Evolutionary conservation across 2,113 vertebrate species (phyloP), one percentile per base, ranked within the genome.

Genomic region (Pomatorhinus ruficollis): DNA sequence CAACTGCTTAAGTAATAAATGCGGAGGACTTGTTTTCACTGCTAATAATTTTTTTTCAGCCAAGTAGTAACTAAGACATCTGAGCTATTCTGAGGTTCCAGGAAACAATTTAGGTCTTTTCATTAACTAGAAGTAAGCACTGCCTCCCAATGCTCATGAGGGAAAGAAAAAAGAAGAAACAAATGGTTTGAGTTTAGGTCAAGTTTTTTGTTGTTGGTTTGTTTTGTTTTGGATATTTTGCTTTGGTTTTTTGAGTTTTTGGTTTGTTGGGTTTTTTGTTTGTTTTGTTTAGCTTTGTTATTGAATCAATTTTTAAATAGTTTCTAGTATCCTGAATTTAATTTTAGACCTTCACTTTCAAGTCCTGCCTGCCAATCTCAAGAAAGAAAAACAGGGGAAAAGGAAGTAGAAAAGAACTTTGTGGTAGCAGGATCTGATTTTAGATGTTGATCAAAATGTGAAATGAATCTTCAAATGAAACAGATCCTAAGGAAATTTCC

Each of bases 11-110:
- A 88, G 85, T 93, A 93, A 97, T 78, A 68, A 56, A 76, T 8
- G 31, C 0, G 0, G 61, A 78, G 90, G 88, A 56, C 79, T 93
- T 94, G 88, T 93, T 90, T 94, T 92, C 33, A 33, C 52, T 90
- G 71, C 90, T 93, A 88, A 90, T 90, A 61, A 28, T 90, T 82
- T 83, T 71, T 71, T 72, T 94, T 71, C 47, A 86, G 86, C 89
- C 91, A 93, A 80, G 66, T 70, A 49, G 45, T 79, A 76, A 59
- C 83, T 63, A 70, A 96, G 89, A 81, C 37, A 77, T 89, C 52
- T 56, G 76, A 89, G 64, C 76, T 92, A 83, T 95, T 95, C 76
- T 44, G 86, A 89, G 64, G 56, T 63, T 92, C 69, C 44, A 66
- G 89, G 90, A 97, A 95, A 76, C 53, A 80, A 69, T 80, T 90